Evolutionary conservation across 1,140 invertebrate species (phyloP), one percentile per base, ranked within the genome.

Genomic region (Atopsyche davidsoni): DNA sequence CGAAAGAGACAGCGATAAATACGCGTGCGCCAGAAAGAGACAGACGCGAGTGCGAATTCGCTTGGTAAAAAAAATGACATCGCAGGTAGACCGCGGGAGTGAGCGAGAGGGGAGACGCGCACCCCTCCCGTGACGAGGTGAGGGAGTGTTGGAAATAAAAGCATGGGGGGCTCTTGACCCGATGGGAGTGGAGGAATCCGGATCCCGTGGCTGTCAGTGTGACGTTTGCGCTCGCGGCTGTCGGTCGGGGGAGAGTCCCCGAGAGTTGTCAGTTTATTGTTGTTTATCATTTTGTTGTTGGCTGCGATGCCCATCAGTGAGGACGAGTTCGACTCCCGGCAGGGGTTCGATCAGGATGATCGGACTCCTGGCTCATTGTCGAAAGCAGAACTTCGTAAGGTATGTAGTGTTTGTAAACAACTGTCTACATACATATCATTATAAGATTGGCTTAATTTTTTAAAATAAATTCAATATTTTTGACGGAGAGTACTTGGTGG

Each of bases 331-430:
- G 59, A 60, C 40, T 50, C 51, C 13, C 38, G 25, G 4, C 48
- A 58, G 22, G 48, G 24, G 36, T 52, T 31, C 17, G 35, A 51
- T 2, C 41, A 46, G 3, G 46, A 54, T 1, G 39, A 44, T 11
- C 38, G 25, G 11, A 23, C 41, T 9, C 43, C 40, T 23, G 18
- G 41, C 1, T 23, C 52, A 10, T 53, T 61, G 51, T 59, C 60
- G 4, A 61, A 61, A 39, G 60, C 60, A 1, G 60, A 61, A 41
- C 44, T 59, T 10, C 45, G 59, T 48, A 56, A 57, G 47, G 55
- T 59, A 17, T 42, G 44, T 52, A 42, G 2, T 2, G 31, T 25
- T 23, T 43, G n/a, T n/a, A n/a, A n/a, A n/a, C n/a, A n/a, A n/a
- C n/a, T n/a, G n/a, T n/a, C n/a, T n/a, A n/a, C n/a, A n/a, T n/a